These are phyloP conservation scores for Frieseomelitta varia DNA, from an alignment of 1,140 invertebrate species.

Conservation along the genomic window DNA sequence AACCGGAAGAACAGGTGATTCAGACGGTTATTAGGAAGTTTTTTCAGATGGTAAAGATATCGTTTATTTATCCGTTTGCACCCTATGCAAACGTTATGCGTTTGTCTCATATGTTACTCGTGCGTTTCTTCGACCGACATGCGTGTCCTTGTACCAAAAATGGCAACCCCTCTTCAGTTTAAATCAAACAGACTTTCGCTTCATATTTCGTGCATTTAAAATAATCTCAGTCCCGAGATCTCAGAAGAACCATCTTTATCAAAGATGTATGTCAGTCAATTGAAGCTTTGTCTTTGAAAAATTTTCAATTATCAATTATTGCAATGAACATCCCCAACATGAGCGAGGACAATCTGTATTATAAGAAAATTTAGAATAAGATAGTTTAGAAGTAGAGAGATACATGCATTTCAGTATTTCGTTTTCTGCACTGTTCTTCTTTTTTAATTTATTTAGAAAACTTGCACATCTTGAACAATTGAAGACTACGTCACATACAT, in stretches of 20 bases:
- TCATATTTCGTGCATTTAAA: constrained; percentile 6
- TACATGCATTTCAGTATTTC: too few relatives aligned
- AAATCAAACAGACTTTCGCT: constrained; percentile 10
- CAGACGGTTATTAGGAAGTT: constrained; percentile 30
- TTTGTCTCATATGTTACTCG: constrained; percentile 25
- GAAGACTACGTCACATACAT: too few relatives aligned
- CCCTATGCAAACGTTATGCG: constrained; percentile 14
- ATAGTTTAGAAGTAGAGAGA: too few relatives aligned
- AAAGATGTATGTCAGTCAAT: too few relatives aligned
- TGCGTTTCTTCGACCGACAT: constrained; percentile 20
- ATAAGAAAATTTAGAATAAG: too few relatives aligned
- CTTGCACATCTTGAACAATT: too few relatives aligned
- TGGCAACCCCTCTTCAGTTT: constrained; percentile 18
- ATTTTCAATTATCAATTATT: too few relatives aligned
- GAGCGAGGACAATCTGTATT: too few relatives aligned
- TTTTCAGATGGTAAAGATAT: constrained; percentile 37
- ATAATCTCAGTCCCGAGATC: background rate
- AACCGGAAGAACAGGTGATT: background rate
- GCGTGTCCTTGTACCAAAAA: constrained; percentile 40
- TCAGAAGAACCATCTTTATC: background rate
- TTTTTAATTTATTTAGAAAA: too few relatives aligned
- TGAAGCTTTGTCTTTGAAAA: too few relatives aligned
- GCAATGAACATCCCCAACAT: background rate
- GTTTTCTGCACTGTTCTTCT: too few relatives aligned
- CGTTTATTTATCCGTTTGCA: constrained; percentile 46